Evolutionary conservation across 2,113 vertebrate genomes (phyloP), one percentile per base, ranked within the genome.

Genomic region (Herpetotheres cachinnans): DNA sequence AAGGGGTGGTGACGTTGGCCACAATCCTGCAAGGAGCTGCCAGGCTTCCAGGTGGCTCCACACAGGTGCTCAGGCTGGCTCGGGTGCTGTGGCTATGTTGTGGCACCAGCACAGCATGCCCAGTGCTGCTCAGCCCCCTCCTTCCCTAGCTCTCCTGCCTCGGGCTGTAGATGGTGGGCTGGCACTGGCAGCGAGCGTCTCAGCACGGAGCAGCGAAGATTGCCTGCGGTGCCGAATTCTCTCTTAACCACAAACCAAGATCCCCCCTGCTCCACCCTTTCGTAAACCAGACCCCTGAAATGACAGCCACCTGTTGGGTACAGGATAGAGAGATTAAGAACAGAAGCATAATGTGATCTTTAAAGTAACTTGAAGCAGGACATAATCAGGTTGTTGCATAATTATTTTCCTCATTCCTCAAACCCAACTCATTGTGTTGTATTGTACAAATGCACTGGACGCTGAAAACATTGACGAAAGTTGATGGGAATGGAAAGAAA

Each of bases 341-440:
- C 69, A 40, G 42, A 66, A 89, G 36, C 0, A 0, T 84, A 88
- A 71, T 38, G 19, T 90, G 70, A 84, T 89, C 69, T 92, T 83
- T 67, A 56, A 79, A 82, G 42, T 89, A 85, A 89, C 46, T 54
- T 56, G 73, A 85, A 95, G 66, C 61, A 89, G 58, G 49, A 58
- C 38, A 3, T 95, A 79, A 82, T 90, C 47, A 38, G 65, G 58
- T 84, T 62, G 40, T 58, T 95, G 81, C 54, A 12, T 82, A 95
- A 97, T 86, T 94, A 29, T 77, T 94, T 96, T 89, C 95, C 89
- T 96, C 90, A 56, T 96, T 97, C 96, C 90, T 97, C 84, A 72
- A 93, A 83, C 25, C n/a, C 63, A 94, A 21, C 10, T 87, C 56
- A 22, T 71, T 90, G 44, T 85, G 19, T 42, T 89, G 29, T 72